Conservation (phyloP, 2,113 vertebrate genomes). For the Mirounga angustirostris region DNA sequence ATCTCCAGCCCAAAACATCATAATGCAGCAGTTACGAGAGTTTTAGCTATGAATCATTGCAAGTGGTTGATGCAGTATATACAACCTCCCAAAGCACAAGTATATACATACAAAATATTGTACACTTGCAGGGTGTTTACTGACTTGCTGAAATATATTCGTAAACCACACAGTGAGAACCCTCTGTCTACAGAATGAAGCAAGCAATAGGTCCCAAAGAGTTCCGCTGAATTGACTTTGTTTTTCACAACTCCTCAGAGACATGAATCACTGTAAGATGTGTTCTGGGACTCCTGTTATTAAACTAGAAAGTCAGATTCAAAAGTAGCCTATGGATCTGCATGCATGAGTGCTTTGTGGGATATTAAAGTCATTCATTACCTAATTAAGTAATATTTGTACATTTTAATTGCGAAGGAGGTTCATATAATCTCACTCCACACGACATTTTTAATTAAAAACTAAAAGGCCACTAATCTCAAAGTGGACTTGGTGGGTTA, state of each 20-base stretch:
- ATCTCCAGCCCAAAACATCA: neutral
- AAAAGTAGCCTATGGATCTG: neutral
- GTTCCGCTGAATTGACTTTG: neutral
- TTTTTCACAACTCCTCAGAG: neutral
- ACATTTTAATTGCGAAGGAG: constrained; percentile 69
- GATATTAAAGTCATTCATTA: constrained; percentile 75
- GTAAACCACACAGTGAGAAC: neutral
- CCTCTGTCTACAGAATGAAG: neutral
- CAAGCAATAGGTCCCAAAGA: neutral
- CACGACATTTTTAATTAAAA: constrained; percentile 79
- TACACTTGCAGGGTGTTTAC: neutral
- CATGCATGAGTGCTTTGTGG: neutral
- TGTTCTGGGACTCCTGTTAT: constrained; percentile 1
- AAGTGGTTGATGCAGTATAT: neutral
- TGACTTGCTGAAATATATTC: neutral
- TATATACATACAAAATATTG: neutral
- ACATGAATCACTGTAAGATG: neutral
- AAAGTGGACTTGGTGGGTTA: constrained; percentile 41
- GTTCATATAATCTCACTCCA: constrained; percentile 61
- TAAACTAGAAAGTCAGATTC: constrained; percentile 54
- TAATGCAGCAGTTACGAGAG: neutral
- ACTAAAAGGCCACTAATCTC: constrained; percentile 55
- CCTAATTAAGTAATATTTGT: constrained; percentile 63
- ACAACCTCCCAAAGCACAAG: neutral
- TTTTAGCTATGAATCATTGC: neutral